phyloP scores from a whole-genome alignment of 2,113 vertebrate genomes.

The Siniperca knerii region DNA sequence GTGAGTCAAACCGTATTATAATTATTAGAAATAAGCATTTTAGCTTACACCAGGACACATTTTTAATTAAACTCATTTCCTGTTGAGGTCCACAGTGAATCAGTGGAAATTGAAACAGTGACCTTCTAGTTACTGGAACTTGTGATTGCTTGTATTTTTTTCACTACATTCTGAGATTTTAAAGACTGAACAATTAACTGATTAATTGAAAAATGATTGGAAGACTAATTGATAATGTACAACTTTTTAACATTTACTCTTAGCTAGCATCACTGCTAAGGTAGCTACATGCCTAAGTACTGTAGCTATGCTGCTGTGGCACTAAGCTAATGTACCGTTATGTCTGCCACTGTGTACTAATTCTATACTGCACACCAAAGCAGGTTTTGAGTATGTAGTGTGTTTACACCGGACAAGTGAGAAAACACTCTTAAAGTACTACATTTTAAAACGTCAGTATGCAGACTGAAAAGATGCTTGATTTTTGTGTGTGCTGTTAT shows the following conservation, averaged over 20 bases:
- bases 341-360: neutral
- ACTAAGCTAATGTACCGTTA: neutral
- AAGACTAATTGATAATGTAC: neutral
- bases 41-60: neutral
- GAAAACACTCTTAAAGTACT: too few species aligned
- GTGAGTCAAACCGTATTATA: neutral
- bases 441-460: too few species aligned
- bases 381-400: neutral
- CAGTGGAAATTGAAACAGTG: neutral
- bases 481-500: too few species aligned
- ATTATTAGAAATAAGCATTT: neutral
- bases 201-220: neutral
- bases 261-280: too few species aligned
- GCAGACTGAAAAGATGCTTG: too few species aligned
- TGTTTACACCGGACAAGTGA: neutral
- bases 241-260: too few species aligned
- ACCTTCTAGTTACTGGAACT: neutral
- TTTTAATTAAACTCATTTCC: neutral
- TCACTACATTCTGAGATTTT: neutral
- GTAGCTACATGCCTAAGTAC: neutral
- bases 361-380: too few species aligned
- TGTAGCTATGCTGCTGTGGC: neutral
- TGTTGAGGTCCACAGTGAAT: neutral
- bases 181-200: neutral
- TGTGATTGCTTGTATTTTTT: neutral